Evolutionary conservation across 2,113 vertebrate genomes (phyloP).

Genomic region (Peromyscus polionotus): DNA sequence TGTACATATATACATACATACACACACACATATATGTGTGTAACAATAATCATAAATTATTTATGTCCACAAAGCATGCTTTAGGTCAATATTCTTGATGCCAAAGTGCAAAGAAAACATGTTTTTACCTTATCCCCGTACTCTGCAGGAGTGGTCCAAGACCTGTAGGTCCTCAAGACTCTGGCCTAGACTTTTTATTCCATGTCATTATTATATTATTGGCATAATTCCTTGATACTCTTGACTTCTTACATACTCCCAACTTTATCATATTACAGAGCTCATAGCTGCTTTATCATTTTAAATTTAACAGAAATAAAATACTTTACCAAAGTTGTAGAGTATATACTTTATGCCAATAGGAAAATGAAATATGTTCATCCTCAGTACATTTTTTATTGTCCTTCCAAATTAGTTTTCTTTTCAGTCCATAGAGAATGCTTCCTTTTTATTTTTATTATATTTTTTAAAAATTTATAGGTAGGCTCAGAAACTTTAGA

Average conservation of each 20-base stretch:
- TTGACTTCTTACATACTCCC: background rate
- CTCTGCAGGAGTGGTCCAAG: rapidly evolving
- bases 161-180: background rate
- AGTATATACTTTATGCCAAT: background rate
- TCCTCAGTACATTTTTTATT: background rate
- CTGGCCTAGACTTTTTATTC: background rate
- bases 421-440: background rate
- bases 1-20: too few species aligned
- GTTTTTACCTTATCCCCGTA: background rate
- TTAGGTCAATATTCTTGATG: background rate
- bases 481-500: background rate
- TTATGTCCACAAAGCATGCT: background rate
- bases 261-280: background rate
- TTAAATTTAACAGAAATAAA: background rate
- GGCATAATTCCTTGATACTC: background rate
- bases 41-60: background rate
- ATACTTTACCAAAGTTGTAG: background rate
- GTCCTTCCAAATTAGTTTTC: background rate
- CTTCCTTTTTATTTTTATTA: background rate
- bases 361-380: background rate
- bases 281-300: background rate
- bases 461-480: background rate
- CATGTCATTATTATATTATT: background rate
- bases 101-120: background rate
- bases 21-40: background rate